A percentile compares a stretch with the other conserved stretches of the same genome.
phyloP scores from a whole-genome alignment of 53 echinoderm and acorn worm genomes.

The Holothuria scabra region DNA sequence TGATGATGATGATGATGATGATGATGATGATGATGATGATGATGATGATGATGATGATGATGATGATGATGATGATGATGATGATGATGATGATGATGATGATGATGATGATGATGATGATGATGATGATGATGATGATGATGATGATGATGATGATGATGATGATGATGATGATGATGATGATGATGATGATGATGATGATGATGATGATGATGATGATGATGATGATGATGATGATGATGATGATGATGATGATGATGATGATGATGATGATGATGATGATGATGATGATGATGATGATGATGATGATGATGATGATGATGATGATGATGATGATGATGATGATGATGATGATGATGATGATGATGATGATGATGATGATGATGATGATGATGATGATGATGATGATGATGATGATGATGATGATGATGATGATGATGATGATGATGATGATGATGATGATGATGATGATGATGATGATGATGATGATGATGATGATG shows the following conservation, averaged over 20 bases:
- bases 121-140: conserved; percentile 1
- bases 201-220: background rate
- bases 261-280: background rate
- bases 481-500: background rate
- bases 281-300: background rate
- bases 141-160: background rate
- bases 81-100: background rate
- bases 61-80: background rate
- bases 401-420: background rate
- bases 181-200: background rate
- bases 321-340: background rate
- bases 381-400: background rate
- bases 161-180: background rate
- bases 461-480: background rate
- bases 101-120: conserved; percentile 1
- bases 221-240: conserved; percentile 1
- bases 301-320: background rate
- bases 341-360: background rate
- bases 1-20: background rate
- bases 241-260: background rate
- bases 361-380: background rate
- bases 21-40: background rate
- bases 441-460: background rate
- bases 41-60: background rate
- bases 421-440: background rate